Base-by-base conservation (phyloP, 1,140 invertebrate genomes). In the Xylocopa sonorina region DNA sequence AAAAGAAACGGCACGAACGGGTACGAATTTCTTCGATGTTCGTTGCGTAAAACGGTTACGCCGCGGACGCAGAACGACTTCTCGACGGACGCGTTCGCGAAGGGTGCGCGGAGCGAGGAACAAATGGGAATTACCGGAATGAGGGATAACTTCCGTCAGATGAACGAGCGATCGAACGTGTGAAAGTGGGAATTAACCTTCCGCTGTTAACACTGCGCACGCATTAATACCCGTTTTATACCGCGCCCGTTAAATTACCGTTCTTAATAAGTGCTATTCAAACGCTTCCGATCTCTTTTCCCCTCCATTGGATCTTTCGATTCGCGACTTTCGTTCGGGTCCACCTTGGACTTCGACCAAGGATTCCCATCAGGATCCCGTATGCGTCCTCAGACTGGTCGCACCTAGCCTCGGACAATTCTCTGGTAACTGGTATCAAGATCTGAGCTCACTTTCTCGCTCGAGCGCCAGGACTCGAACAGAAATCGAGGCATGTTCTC, bases 171-270 rank as follows among this genome's bases (percentile, higher is more conserved):
- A 27, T 32, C 43, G 21, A 32, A 66, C 43, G 63, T 46, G 43
- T 48, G 63, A 66, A 66, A 66, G 63, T 66, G 18, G 9, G 27
- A 32, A 48, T 66, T 66, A 66, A 66, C 63, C 43, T 66, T 66
- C 46, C 29, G 48, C 29, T 48, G 24, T 66, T 43, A 66, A 48
- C 41, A 46, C 41, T 48, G 7, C 38, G 21, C 41, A 5, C 62
- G 41, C 46, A 29, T 64, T 64, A 46, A 46, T 24, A n/a, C n/a
- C n/a, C n/a, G n/a, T n/a, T 41, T 46, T 18, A 24, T 21, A 43
- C 3, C 18, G 27, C 2, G 21, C 14, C 27, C n/a, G 7, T 10
- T 66, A 55, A 55, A 38, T 57, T 41, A 71, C 9, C 38, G 9
- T 6, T 48, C 27, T 48, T 48, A 21, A 24, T 29, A 1, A 12